phyloP scores from a whole-genome alignment of 1,140 invertebrate species.

The Apis dorsata region DNA sequence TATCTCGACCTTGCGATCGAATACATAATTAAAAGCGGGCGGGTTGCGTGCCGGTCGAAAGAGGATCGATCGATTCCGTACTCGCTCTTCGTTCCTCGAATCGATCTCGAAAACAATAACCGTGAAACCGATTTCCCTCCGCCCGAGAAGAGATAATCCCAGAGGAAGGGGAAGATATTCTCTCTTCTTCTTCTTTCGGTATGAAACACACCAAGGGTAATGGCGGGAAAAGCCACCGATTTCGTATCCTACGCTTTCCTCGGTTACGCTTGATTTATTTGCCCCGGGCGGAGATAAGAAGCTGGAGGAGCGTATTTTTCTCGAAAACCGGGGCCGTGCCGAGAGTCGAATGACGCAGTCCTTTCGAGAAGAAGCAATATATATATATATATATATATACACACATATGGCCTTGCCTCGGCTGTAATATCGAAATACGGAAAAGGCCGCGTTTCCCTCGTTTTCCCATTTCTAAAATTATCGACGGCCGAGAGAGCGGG shows the following conservation, averaged over 20 bases:
- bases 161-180: too few relatives aligned
- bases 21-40: background rate
- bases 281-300: background rate
- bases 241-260: background rate
- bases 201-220: too few relatives aligned
- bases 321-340: background rate
- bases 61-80: too few relatives aligned
- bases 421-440: slow-evolving; percentile 19
- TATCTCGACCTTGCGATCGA: background rate
- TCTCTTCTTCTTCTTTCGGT: too few relatives aligned
- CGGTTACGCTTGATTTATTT: background rate
- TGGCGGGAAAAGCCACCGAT: background rate
- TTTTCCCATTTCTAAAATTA: slow-evolving; percentile 68
- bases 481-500: slow-evolving; percentile 51
- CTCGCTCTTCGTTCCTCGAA: too few relatives aligned
- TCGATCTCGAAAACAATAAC: too few relatives aligned
- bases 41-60: background rate
- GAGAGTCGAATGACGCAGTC: background rate
- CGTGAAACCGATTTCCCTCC: too few relatives aligned
- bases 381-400: background rate
- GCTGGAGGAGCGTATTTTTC: slow-evolving; percentile 5
- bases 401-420: background rate
- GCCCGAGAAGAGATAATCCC: too few relatives aligned
- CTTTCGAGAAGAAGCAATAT: background rate
- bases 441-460: slow-evolving; percentile 26